Evolutionary conservation across 2,797 vertebrate species (phyloP), one percentile per base, ranked within the genome.

Genomic region (Limnodromus scolopaceus): DNA sequence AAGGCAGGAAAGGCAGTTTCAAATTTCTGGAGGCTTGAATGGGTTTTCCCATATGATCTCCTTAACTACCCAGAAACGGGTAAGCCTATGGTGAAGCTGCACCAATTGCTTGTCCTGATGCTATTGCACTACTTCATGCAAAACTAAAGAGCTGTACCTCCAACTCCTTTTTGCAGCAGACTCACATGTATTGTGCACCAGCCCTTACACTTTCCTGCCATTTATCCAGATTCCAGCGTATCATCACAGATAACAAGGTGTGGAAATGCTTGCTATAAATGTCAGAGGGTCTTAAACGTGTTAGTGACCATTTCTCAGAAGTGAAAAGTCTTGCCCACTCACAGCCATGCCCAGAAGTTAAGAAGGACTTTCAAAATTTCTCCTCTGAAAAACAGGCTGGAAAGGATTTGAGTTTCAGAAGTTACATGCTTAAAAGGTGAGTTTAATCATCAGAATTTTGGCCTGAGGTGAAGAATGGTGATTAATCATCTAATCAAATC

Each of bases 401-500:
- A 84, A 76, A 38, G 5, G 4, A 82, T 65, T 61, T 69, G 20
- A 58, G 11, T 95, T 93, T 74, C 43, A 80, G 51, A 72, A 48
- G 16, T 66, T 58, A 30, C 19, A 45, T 25, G 6, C 10, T 63
- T 36, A 92, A 89, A 32, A 91, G 27, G 22, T 58, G 51, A n/a
- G 39, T 63, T 95, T 85, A 94, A 74, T 88, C 8, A 41, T 77
- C 22, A 55, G 55, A 71, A 86, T 84, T 85, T 80, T 70, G 43
- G 55, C 68, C 60, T 66, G 55, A 88, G 76, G 68, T 83, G 57
- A 76, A 51, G 24, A 77, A 70, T 27, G 18, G 25, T 77, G 48
- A 70, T 96, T 94, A 96, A 93, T 84, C 43, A 89, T 32, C 60
- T 69, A 92, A 88, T 77, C 55, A 77, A 55, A 70, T 48, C 20